A percentile compares a stretch with the other conserved stretches of the same genome.
Evolutionary conservation across 2,797 vertebrate species (phyloP).

Genomic region (Caiman crocodilus): DNA sequence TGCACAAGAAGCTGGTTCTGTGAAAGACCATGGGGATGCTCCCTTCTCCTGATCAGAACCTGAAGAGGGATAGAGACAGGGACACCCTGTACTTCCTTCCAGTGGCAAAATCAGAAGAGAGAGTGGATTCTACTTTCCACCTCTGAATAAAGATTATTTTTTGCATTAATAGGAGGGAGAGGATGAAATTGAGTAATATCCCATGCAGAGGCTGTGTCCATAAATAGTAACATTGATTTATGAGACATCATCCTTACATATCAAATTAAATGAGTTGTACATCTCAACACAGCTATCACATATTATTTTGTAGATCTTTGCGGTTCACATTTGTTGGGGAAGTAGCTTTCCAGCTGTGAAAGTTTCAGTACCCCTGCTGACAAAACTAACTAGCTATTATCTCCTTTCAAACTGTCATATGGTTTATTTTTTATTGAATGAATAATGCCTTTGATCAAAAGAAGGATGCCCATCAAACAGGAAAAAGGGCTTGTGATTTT

Average conservation of each 20-base stretch:
- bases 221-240: not conserved
- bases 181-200: not conserved
- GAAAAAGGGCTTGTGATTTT: not conserved
- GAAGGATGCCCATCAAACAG: not conserved
- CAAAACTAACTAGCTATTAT: conserved; percentile 14
- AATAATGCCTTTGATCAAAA: conserved; percentile 36
- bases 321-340: not conserved
- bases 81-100: not conserved
- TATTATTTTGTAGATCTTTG: not conserved
- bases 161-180: not conserved
- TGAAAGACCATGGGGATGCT: not conserved
- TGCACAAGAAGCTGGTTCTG: not conserved
- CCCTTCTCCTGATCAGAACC: not conserved
- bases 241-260: not conserved
- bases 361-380: conserved; percentile 27
- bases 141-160: not conserved
- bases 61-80: not conserved
- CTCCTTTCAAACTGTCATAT: conserved; percentile 3
- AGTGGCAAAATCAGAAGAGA: not conserved
- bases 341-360: conserved; percentile 30
- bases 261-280: not conserved
- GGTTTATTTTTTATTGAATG: not conserved
- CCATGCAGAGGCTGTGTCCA: not conserved
- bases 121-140: not conserved
- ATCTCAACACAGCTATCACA: fast-evolving